Evolutionary conservation across 2,113 vertebrate genomes (phyloP).

Genomic region (Oostethus manadensis): DNA sequence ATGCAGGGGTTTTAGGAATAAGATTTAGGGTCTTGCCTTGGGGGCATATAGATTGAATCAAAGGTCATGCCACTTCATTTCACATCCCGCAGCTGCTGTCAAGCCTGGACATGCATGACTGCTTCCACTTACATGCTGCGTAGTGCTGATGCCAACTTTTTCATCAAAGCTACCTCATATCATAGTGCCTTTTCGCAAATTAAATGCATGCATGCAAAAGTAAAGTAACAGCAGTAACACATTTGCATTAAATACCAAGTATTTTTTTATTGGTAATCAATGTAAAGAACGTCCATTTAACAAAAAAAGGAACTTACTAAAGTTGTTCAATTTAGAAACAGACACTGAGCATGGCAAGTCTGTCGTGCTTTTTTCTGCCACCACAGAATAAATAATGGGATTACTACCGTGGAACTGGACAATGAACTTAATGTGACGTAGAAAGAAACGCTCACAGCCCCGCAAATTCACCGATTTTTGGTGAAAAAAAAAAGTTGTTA

Average conservation of each 20-base stretch:
- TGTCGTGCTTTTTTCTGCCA: too few relatives aligned
- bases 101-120: constrained; percentile 38
- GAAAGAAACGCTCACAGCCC: too few relatives aligned
- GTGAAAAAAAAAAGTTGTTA: too few relatives aligned
- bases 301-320: too few relatives aligned
- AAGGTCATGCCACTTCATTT: constrained; percentile 64
- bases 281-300: too few relatives aligned
- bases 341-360: too few relatives aligned
- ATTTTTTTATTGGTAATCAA: not conserved
- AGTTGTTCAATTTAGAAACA: too few relatives aligned
- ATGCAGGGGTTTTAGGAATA: constrained; percentile 42
- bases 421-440: too few relatives aligned
- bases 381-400: too few relatives aligned
- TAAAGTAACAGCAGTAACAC: not conserved
- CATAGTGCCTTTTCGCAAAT: constrained; percentile 47
- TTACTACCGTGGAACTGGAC: too few relatives aligned
- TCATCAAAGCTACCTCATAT: constrained; percentile 34
- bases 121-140: constrained; percentile 40
- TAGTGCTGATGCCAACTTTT: constrained; percentile 49
- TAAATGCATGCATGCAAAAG: constrained; percentile 53
- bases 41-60: constrained; percentile 53
- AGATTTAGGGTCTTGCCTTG: constrained; percentile 66
- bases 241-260: not conserved
- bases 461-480: too few relatives aligned
- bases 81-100: constrained; percentile 30